Conservation (phyloP, 2,113 vertebrate genomes). For the Micronycteris hirsuta region DNA sequence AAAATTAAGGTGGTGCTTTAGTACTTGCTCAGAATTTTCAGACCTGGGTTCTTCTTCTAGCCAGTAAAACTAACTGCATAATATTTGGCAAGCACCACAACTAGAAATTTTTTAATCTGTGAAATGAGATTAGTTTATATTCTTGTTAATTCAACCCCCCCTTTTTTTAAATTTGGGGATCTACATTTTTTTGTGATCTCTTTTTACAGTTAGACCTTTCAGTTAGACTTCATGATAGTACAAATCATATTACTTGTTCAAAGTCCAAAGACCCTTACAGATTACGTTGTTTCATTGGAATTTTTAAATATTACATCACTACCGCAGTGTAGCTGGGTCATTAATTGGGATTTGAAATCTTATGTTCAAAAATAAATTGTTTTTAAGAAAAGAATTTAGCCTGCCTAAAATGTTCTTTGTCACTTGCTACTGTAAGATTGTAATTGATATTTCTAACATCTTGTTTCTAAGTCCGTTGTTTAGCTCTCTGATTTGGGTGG, state of each 20-base stretch:
- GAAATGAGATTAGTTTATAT: background rate
- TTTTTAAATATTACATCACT: background rate
- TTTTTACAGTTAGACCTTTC: background rate
- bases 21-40: background rate
- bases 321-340: background rate
- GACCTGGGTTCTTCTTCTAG: background rate
- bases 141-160: background rate
- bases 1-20: slow-evolving; percentile 4
- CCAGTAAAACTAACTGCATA: background rate
- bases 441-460: background rate
- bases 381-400: background rate
- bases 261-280: background rate
- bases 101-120: background rate
- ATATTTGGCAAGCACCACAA: background rate
- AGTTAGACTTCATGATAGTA: background rate
- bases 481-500: background rate
- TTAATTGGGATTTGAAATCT: background rate
- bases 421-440: background rate
- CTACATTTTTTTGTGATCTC: background rate
- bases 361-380: background rate
- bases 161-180: background rate
- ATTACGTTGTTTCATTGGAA: background rate
- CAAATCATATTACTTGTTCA: background rate
- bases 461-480: background rate
- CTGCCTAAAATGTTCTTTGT: background rate